Percentiles rank a stretch among this genome's conserved stretches.
phyloP scores from a whole-genome alignment of 1,140 invertebrate genomes.

The Brachionus sp. region DNA sequence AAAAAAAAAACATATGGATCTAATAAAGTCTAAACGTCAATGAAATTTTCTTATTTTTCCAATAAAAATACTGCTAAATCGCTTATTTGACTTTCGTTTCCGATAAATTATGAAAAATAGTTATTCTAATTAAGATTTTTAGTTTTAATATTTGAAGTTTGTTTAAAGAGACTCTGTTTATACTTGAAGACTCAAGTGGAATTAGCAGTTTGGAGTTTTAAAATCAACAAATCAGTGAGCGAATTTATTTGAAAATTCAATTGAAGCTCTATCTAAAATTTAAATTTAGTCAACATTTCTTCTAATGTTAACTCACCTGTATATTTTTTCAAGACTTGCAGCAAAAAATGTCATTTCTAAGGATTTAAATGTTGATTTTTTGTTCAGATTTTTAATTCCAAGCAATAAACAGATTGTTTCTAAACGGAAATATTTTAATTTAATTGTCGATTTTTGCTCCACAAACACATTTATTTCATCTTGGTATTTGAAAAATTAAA shows the following conservation, averaged over 20 bases:
- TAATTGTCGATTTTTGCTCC: background rate
- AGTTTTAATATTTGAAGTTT: background rate
- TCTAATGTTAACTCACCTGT: background rate
- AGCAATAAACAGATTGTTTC: background rate
- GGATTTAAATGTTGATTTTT: slow-evolving; percentile 10
- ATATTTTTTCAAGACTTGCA: background rate
- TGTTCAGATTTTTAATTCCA: background rate
- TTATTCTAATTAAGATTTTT: background rate
- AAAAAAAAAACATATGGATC: background rate
- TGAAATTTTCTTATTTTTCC: background rate
- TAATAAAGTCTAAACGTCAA: background rate
- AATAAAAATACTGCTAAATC: background rate
- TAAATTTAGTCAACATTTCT: background rate
- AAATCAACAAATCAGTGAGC: background rate
- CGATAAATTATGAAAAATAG: background rate
- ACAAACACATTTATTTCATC: background rate
- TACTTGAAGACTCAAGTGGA: background rate
- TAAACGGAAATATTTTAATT: background rate
- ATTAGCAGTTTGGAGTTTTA: background rate
- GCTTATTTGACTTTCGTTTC: background rate
- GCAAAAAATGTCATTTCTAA: background rate
- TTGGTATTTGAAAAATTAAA: background rate
- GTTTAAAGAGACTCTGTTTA: background rate
- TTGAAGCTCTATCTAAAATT: background rate
- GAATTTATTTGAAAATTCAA: background rate